These are phyloP conservation scores for Tetramorium simillimum DNA, from an alignment of 1,140 invertebrate species.

Conservation along the genomic window DNA sequence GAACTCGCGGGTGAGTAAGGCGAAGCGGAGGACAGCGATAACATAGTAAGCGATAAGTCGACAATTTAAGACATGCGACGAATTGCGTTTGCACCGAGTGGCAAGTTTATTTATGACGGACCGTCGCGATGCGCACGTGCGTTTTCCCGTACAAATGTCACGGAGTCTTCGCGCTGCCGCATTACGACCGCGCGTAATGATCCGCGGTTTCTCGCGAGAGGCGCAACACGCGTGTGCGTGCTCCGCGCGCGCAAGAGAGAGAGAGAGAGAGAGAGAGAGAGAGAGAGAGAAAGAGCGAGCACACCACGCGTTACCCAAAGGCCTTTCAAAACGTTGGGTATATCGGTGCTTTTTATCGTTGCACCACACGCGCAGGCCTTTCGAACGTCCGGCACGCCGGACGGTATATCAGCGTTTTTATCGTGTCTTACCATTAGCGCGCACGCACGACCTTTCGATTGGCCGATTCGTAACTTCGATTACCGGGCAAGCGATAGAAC, in stretches of 20 bases:
- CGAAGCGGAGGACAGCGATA: slow-evolving; percentile 12
- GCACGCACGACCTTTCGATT: slow-evolving; percentile 66
- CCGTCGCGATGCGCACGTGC: slow-evolving; percentile 34
- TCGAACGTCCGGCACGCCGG: slow-evolving; percentile 52
- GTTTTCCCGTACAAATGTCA: slow-evolving; percentile 45
- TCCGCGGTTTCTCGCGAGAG: slow-evolving; percentile 53
- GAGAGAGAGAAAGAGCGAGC: neutral
- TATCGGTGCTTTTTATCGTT: slow-evolving; percentile 60
- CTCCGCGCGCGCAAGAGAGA: neutral
- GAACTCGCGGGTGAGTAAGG: slow-evolving; percentile 21
- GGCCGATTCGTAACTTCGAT: slow-evolving; percentile 63
- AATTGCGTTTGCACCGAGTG: slow-evolving; percentile 34
- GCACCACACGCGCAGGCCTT: slow-evolving; percentile 55
- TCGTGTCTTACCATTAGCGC: slow-evolving; percentile 59
- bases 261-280: neutral
- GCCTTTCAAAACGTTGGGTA: slow-evolving; percentile 62
- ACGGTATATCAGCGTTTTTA: slow-evolving; percentile 61
- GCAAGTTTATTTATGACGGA: slow-evolving; percentile 35
- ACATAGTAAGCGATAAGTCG: slow-evolving; percentile 47
- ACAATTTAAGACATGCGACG: slow-evolving; percentile 32
- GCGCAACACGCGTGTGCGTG: slow-evolving; percentile 22
- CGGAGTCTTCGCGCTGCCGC: neutral
- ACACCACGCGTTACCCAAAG: slow-evolving; percentile 46
- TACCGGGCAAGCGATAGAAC: slow-evolving; percentile 57
- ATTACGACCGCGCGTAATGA: slow-evolving; percentile 44